Evolutionary conservation across 2,888 invertebrate genomes (phyloP).

Genomic region (Nemotelus nigrinus): DNA sequence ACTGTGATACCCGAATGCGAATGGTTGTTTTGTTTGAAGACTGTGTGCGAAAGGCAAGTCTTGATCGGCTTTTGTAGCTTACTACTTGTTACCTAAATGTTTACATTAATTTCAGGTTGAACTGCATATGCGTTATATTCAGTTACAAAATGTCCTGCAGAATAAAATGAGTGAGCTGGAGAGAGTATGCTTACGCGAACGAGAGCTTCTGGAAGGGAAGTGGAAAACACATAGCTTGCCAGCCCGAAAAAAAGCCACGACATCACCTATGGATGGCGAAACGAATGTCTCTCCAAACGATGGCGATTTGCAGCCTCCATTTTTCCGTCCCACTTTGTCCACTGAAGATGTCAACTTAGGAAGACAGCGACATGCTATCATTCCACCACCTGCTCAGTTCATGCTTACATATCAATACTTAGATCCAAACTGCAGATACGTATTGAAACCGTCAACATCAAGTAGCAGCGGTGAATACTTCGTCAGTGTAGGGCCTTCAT

Average conservation of each 20-base stretch:
- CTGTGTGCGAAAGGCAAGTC: conserved; percentile 86
- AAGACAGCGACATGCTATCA: conserved; percentile 60
- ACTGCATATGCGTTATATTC: conserved; percentile 91
- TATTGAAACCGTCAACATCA: conserved; percentile 73
- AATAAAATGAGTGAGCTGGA: conserved; percentile 87
- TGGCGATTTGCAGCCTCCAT: conserved; percentile 61
- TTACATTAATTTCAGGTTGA: conserved; percentile 68
- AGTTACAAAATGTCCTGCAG: conserved; percentile 84
- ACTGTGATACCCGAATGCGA: conserved; percentile 88
- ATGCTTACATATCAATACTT: conserved; percentile 75
- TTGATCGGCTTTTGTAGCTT: background rate
- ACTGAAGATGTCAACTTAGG: conserved; percentile 75
- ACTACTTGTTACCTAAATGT: background rate
- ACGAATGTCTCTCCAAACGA: conserved; percentile 67
- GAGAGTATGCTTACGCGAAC: conserved; percentile 80
- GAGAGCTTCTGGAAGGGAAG: conserved; percentile 83
- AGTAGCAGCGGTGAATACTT: conserved; percentile 77
- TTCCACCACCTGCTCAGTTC: conserved; percentile 66
- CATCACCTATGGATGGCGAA: conserved; percentile 65
- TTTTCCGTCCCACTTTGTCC: conserved; percentile 81
- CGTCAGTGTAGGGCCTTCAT: conserved; percentile 75
- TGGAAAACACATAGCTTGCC: conserved; percentile 92
- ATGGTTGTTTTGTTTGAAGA: conserved; percentile 98
- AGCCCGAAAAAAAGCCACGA: conserved; percentile 81
- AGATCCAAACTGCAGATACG: conserved; percentile 77